Evolutionary conservation across 2,797 vertebrate genomes (phyloP).

Genomic region (Eulemur coronatus): DNA sequence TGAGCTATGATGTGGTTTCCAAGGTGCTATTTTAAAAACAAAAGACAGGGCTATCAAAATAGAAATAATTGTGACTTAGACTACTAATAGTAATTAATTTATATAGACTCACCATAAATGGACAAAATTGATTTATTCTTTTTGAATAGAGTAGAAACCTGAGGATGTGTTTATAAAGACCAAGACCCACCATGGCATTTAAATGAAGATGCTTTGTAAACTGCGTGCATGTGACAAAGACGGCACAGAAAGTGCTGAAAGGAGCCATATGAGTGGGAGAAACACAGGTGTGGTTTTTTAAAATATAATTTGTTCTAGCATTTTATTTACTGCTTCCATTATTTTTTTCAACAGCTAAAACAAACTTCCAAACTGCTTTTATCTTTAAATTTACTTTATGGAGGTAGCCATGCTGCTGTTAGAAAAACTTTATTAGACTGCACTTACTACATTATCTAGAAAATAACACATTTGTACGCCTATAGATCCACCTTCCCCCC

Average conservation of each 20-base stretch:
- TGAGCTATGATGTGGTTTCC: background rate
- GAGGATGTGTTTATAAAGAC: background rate
- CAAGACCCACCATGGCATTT: background rate
- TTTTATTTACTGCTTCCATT: slow-evolving; percentile 60
- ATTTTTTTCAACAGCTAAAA: slow-evolving; percentile 50
- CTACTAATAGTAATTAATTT: background rate
- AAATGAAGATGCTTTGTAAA: background rate
- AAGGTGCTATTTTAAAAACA: background rate
- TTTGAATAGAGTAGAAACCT: background rate
- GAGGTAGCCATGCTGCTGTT: slow-evolving; percentile 30
- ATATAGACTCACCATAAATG: background rate
- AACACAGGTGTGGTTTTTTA: background rate
- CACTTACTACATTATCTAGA: slow-evolving; percentile 80
- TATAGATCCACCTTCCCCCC: slow-evolving; percentile 45
- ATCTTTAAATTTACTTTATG: slow-evolving; percentile 67
- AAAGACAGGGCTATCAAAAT: background rate
- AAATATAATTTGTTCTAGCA: background rate
- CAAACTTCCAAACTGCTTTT: slow-evolving; percentile 51
- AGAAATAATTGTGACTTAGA: background rate
- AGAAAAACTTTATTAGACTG: slow-evolving; percentile 79
- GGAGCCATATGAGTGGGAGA: background rate
- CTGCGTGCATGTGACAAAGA: background rate
- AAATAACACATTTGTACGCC: slow-evolving; percentile 73
- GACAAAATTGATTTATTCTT: background rate
- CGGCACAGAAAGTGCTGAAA: background rate